Base-by-base conservation (phyloP, 2,113 vertebrate species). In the Saguinus imperator region DNA sequence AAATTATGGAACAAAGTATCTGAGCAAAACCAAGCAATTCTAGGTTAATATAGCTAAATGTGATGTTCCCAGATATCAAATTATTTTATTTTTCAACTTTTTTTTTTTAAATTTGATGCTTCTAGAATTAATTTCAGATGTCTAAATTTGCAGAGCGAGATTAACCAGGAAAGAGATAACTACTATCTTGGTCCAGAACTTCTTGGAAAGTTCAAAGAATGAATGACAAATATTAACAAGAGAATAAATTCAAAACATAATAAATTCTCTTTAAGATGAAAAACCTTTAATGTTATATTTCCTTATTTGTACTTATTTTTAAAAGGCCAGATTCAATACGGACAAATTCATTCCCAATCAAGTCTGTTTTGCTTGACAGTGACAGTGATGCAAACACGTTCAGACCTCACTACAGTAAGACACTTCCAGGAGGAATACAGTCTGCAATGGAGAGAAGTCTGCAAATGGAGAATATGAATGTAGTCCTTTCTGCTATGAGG, bases 401-500 rank as follows among this genome's bases (percentile, higher is more conserved):
- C n/a, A 76, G 97, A 77, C 85, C 85, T 97, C 81, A 50, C 29
- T 82, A 64, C 70, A 80, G 45, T n/a, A 32, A 93, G 37, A 55
- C 37, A 43, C 32, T 92, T 94, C 72, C 64, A 76, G 91, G 94
- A 97, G 40, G 32, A 79, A 43, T 35, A 70, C 64, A 75, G 35
- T 82, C 79, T 40, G 37, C 37, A 40, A 40, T 40, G 37, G 37
- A 83, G 82, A 97, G 72, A 57, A 79, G n/a, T 97, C 96, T 95
- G 68, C n/a, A 94, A 72, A 32, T 88, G 96, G 93, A 66, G 35
- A 50, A 77, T 37, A 96, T 97, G 97, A 98, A 98, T 98, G 57
- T 43, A 86, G 37, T 61, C 70, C 91, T 98, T 98, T 98, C 97
- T 98, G 94, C 95, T 94, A 29, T 64, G 27, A 97, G 86, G 91